A percentile compares a stretch with the other conserved stretches of the same genome.
phyloP scores from a whole-genome alignment of 2,888 invertebrate genomes.

The Agrochola lota region DNA sequence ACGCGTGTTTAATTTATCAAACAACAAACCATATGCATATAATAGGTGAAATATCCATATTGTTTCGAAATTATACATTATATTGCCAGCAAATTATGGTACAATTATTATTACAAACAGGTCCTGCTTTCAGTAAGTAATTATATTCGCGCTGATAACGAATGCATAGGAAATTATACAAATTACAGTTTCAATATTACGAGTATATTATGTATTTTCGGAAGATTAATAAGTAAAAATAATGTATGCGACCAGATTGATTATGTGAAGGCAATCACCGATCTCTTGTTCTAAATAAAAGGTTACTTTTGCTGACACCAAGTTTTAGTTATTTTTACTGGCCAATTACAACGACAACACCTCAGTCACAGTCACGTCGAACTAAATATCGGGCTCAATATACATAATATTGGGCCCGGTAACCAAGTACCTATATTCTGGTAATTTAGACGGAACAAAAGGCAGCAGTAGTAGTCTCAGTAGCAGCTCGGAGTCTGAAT shows the following conservation, averaged over 20 bases:
- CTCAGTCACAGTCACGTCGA: neutral
- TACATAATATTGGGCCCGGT: neutral
- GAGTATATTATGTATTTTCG: neutral
- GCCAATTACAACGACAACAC: neutral
- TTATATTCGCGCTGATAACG: conserved; percentile 29
- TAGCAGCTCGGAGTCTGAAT: too few species aligned
- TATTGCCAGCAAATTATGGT: conserved; percentile 31
- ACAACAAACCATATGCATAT: conserved; percentile 25
- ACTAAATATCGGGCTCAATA: neutral
- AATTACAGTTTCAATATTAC: conserved; percentile 6
- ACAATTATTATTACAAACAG: conserved; percentile 35
- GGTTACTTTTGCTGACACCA: neutral
- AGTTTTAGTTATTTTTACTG: neutral
- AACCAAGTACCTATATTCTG: neutral
- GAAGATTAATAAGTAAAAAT: neutral
- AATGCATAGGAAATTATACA: conserved; percentile 4
- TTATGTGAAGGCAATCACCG: too few species aligned
- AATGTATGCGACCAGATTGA: neutral
- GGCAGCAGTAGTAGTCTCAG: too few species aligned
- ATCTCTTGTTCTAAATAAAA: neutral
- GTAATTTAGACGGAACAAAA: too few species aligned
- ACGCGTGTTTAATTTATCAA: conserved; percentile 26
- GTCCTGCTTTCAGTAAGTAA: conserved; percentile 37
- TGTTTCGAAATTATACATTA: conserved; percentile 33
- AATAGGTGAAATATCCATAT: conserved; percentile 31